Percentiles rank a stretch among this genome's conserved stretches.
Evolutionary conservation across 2,797 vertebrate species (phyloP).

Genomic region (Diplodus sargus): DNA sequence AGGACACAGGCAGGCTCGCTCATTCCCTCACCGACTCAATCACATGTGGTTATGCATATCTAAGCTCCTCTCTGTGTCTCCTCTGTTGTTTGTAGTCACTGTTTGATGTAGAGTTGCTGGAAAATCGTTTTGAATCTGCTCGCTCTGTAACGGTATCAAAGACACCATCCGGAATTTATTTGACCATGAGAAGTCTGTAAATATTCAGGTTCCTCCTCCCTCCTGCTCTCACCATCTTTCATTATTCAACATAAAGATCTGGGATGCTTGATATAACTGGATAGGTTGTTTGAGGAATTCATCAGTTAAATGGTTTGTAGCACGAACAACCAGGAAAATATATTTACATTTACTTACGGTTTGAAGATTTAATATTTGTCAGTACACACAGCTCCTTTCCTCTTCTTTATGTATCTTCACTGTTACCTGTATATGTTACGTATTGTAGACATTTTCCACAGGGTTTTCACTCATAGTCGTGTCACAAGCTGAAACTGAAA

Average conservation of each 20-base stretch:
- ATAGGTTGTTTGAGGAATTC: not conserved
- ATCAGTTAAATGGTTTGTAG: not conserved
- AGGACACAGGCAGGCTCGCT: conserved; percentile 19
- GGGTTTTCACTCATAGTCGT: not conserved
- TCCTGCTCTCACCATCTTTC: not conserved
- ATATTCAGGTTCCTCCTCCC: conserved; percentile 11
- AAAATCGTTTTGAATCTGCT: conserved; percentile 58
- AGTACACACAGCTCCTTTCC: not conserved
- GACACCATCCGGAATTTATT: conserved; percentile 59
- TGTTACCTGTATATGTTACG: too few relatives aligned
- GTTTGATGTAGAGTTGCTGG: conserved; percentile 67
- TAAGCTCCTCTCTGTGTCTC: conserved; percentile 23
- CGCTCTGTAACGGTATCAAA: conserved; percentile 58
- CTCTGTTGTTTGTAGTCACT: conserved; percentile 60
- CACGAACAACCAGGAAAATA: not conserved
- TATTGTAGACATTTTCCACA: not conserved
- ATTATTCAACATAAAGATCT: conserved; percentile 12
- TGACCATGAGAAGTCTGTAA: conserved; percentile 49
- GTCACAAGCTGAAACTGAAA: not conserved
- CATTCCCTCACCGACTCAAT: conserved; percentile 40
- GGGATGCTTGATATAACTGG: not conserved
- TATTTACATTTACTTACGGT: not conserved
- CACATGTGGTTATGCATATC: conserved; percentile 61
- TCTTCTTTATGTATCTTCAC: not conserved
- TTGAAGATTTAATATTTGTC: not conserved